Evolutionary conservation across 2,797 vertebrate genomes (phyloP), one percentile per base, ranked within the genome.

Genomic region (Coregonus suidteri): DNA sequence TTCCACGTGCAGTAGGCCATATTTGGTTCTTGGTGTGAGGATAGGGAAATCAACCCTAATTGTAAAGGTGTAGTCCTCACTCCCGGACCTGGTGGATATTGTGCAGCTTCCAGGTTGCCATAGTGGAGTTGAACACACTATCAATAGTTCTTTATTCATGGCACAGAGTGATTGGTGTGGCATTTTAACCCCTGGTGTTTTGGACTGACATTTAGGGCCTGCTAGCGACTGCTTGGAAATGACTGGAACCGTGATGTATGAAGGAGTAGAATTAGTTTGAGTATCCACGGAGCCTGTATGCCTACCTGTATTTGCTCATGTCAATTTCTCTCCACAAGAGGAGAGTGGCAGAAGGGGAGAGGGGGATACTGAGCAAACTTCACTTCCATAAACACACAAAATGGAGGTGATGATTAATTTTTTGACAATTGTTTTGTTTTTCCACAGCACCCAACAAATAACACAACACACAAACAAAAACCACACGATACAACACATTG

Each of bases 261-360:
- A 20, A 54, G 53, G 4, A 54, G 4, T 54, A 13, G 9, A 47
- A 47, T 47, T 11, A 13, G 41, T 47, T 47, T 13, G 53, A 54
- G 15, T 54, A 6, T n/a, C n/a, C 54, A 59, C 54, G n/a, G 18
- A 20, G 54, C 5, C 16, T n/a, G 54, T n/a, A 6, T 59, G 54
- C 18, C 18, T 59, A 59, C 53, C 16, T 56, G 53, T 18, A 56
- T 56, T 15, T 56, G 15, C 16, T 15, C 53, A 18, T 54, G 53
- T 18, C 53, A 6, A 6, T 11, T 16, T 20, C n/a, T 20, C 41
- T 47, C 41, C 41, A 47, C 41, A 47, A 47, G 9, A 47, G 41
- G 79, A 82, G 47, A 79, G 64, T 69, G 59, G 4, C 54, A 59
- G 53, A 14, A 77, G 35, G 34, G 34, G 31, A n/a, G 54, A 34